phyloP scores from a whole-genome alignment of 2,888 invertebrate species.

The Tetramorium bicarinatum region DNA sequence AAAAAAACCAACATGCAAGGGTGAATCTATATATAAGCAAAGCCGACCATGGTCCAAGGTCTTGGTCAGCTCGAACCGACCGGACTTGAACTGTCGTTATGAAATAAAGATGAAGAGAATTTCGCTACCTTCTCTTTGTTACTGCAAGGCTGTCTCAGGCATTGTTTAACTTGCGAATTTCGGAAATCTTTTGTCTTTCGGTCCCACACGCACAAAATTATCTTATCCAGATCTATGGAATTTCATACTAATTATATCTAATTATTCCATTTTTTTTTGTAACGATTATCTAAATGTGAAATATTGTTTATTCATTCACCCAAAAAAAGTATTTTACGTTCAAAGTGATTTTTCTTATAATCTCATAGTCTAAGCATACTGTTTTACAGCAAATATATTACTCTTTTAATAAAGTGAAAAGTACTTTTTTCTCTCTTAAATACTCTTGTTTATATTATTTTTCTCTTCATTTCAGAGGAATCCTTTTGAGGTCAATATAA shows the following conservation, averaged over 20 bases:
- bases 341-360: too few species aligned
- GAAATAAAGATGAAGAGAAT: slow-evolving; percentile 31
- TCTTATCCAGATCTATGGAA: not conserved
- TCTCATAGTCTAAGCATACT: too few species aligned
- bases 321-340: too few species aligned
- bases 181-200: not conserved
- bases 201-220: not conserved
- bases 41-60: slow-evolving; percentile 7
- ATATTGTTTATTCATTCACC: not conserved
- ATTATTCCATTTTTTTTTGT: not conserved
- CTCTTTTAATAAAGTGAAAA: too few species aligned
- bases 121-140: slow-evolving; percentile 1
- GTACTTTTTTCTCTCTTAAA: too few species aligned
- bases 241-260: not conserved
- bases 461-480: too few species aligned
- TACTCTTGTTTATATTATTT: too few species aligned
- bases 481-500: too few species aligned
- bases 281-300: not conserved
- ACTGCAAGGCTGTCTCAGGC: not conserved
- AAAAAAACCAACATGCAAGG: slow-evolving; percentile 21
- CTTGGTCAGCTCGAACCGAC: slow-evolving; percentile 26
- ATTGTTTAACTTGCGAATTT: not conserved
- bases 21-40: slow-evolving; percentile 32
- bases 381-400: too few species aligned
- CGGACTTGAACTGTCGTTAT: slow-evolving; percentile 32